Conservation (phyloP, 2,888 invertebrate genomes). For the Ceramica pisi region DNA sequence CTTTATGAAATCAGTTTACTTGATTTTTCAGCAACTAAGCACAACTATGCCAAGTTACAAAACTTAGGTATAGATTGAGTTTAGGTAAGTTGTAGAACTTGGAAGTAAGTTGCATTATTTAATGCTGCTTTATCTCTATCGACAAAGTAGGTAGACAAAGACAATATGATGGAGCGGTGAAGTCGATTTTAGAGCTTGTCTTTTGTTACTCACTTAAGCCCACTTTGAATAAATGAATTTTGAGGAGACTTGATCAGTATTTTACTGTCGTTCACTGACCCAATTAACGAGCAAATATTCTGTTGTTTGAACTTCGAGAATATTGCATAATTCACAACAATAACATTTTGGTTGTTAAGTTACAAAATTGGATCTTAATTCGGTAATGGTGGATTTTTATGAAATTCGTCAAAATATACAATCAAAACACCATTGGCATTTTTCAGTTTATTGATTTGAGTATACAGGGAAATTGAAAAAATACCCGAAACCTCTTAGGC, state of each 20-base stretch:
- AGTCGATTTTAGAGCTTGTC: constrained; percentile 12
- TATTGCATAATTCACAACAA: constrained; percentile 15
- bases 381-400: neutral
- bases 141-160: neutral
- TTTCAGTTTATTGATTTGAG: no score
- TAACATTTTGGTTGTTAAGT: neutral
- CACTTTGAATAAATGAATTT: constrained; percentile 48
- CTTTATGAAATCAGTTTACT: no score
- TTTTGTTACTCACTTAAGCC: constrained; percentile 35
- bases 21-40: no score
- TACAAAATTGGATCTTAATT: neutral
- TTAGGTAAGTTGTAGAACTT: no score
- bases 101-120: neutral
- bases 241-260: constrained; percentile 33
- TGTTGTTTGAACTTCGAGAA: constrained; percentile 7
- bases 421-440: no score
- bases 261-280: constrained; percentile 36
- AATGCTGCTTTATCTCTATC: neutral
- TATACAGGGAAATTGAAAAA: no score
- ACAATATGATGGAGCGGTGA: neutral
- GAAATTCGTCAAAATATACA: no score
- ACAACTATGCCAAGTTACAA: no score
- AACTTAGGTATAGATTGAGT: no score
- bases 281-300: constrained; percentile 36
- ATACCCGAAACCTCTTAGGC: no score